These are phyloP conservation scores for Mesembrinibis cayennensis DNA, from an alignment of 2,113 vertebrate genomes.

Conservation along the genomic window DNA sequence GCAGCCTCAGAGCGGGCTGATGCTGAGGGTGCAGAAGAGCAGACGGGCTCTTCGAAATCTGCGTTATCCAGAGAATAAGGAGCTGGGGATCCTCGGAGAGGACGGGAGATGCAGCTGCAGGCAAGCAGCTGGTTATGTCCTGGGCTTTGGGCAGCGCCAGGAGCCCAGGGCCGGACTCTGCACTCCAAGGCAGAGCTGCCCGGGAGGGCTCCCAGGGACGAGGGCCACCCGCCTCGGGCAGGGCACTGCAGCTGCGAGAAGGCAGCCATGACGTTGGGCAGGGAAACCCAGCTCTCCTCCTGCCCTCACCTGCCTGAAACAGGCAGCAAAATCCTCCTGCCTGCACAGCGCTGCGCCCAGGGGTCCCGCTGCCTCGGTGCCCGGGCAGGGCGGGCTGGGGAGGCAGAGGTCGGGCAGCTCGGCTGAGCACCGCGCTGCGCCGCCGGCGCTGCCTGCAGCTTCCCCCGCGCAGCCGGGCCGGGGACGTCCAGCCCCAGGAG, in stretches of 20 bases:
- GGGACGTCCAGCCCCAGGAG: background rate
- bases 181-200: background rate
- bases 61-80: background rate
- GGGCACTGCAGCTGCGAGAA: background rate
- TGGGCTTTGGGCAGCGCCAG: background rate
- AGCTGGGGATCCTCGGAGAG: background rate
- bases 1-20: background rate
- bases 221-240: background rate
- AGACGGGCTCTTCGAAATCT: background rate
- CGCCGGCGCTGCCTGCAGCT: background rate
- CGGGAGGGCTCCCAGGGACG: rapidly evolving
- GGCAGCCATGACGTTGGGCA: background rate
- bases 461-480: rapidly evolving
- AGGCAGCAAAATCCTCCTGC: background rate
- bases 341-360: too few relatives aligned
- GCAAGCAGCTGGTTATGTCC: background rate
- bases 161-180: background rate
- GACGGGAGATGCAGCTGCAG: background rate
- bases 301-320: background rate
- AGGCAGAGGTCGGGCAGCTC: background rate
- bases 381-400: background rate
- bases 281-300: background rate
- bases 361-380: background rate
- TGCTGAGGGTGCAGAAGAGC: background rate
- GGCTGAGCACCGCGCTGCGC: background rate